A percentile compares a stretch with the other conserved stretches of the same genome.
Evolutionary conservation across 2,888 invertebrate genomes (phyloP).

Genomic region (Melanophora roralis): DNA sequence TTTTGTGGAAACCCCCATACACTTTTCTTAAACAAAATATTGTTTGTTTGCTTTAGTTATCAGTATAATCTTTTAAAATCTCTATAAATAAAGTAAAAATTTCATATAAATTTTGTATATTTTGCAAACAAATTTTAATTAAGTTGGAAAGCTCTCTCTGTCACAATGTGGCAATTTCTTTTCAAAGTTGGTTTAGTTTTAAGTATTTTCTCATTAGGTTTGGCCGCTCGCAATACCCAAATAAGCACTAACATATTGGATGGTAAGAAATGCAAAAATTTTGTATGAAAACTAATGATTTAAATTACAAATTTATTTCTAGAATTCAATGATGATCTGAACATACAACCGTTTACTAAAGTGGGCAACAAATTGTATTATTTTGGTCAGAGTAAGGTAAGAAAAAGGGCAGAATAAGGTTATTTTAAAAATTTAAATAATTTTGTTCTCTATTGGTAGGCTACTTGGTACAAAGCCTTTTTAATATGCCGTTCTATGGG

Average conservation of each 20-base stretch:
- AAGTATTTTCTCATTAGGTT: too few species aligned
- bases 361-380: constrained; percentile 17
- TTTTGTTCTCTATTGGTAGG: not conserved
- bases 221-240: too few species aligned
- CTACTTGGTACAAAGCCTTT: constrained; percentile 67
- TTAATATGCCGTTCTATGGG: constrained; percentile 67
- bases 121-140: too few species aligned
- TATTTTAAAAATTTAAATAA: not conserved
- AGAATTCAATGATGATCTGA: constrained; percentile 1
- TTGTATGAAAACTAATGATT: not conserved
- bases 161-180: too few species aligned
- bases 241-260: constrained; percentile 3
- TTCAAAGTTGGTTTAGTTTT: too few species aligned
- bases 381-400: constrained; percentile 9
- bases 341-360: not conserved
- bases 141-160: too few species aligned
- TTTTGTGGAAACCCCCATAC: too few species aligned
- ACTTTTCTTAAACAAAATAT: too few species aligned
- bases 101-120: too few species aligned
- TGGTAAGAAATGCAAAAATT: not conserved
- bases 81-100: too few species aligned
- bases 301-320: not conserved
- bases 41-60: too few species aligned
- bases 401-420: not conserved
- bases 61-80: too few species aligned